Percentiles rank a stretch among this genome's conserved stretches.
Conservation (phyloP, 2,888 invertebrate genomes). For the Drosophila yooni region DNA sequence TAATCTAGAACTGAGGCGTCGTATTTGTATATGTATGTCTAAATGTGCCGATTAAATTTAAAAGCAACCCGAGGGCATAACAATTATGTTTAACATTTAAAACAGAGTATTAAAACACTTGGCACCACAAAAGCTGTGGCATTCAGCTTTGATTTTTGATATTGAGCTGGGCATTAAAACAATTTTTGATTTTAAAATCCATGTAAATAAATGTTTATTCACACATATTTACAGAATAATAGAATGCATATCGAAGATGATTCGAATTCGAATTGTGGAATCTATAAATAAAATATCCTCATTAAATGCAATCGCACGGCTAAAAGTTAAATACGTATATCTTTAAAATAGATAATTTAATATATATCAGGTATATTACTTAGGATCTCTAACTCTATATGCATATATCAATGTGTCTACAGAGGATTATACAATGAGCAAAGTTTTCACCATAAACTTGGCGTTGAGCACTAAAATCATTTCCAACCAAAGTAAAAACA, state of each 20-base stretch:
- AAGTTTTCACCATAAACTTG: constrained; percentile 25
- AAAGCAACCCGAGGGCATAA: constrained; percentile 33
- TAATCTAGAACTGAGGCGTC: constrained; percentile 20
- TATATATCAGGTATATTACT: constrained; percentile 56
- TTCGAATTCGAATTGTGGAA: constrained; percentile 4
- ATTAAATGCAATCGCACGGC: constrained; percentile 29
- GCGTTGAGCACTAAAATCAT: constrained; percentile 24
- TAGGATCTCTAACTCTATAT: constrained; percentile 38
- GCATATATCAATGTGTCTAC: constrained; percentile 33
- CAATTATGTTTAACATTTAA: constrained; percentile 52
- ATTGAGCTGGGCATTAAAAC: constrained; percentile 62
- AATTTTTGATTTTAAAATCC: constrained; percentile 61
- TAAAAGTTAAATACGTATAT: constrained; percentile 34
- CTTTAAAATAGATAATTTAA: constrained; percentile 33
- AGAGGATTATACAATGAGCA: constrained; percentile 57
- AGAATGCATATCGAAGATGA: constrained; percentile 7
- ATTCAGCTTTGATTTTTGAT: constrained; percentile 18
- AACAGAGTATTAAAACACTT: constrained; percentile 48
- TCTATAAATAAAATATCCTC: constrained; percentile 33
- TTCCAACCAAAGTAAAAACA: constrained; percentile 1
- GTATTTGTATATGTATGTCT: not conserved
- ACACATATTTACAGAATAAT: constrained; percentile 38
- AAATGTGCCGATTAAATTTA: constrained; percentile 14
- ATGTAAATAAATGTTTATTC: constrained; percentile 43
- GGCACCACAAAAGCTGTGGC: constrained; percentile 38